These are phyloP conservation scores for Menidia beryllina DNA, from an alignment of 2,113 vertebrate genomes.

Conservation along the genomic window DNA sequence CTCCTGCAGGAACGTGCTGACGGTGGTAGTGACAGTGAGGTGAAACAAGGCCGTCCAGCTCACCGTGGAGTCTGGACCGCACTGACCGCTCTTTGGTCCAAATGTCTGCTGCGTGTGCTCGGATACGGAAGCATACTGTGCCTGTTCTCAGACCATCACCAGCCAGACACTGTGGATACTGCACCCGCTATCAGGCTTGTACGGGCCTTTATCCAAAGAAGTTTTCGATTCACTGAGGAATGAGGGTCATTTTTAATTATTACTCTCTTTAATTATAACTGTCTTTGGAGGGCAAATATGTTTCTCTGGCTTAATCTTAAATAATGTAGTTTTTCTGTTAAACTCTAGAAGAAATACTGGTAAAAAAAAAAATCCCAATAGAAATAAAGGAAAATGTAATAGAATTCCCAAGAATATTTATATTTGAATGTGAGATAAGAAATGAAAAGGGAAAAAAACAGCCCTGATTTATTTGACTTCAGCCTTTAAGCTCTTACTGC, in stretches of 20 bases:
- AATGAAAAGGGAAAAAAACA: constrained; percentile 8
- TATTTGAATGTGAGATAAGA: constrained; percentile 4
- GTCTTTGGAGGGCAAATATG: neutral
- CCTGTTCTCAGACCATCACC: constrained; percentile 39
- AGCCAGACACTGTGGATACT: neutral
- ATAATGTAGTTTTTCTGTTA: neutral
- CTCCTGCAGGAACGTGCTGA: too few species aligned
- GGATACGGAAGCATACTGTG: constrained; percentile 39
- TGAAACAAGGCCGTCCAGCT: neutral
- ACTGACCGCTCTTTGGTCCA: constrained; percentile 16
- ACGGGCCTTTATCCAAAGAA: constrained; percentile 5
- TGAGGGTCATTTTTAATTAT: neutral
- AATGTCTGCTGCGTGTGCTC: constrained; percentile 16
- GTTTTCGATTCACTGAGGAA: neutral
- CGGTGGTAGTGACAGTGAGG: too few species aligned
- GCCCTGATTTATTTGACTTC: constrained; percentile 10
- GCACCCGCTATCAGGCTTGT: constrained; percentile 3
- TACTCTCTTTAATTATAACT: too few species aligned
- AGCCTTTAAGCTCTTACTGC: constrained; percentile 29
- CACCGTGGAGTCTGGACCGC: constrained; percentile 34
- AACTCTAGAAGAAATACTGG: neutral
- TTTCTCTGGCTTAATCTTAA: too few species aligned
- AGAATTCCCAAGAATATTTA: neutral
- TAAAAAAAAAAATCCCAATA: neutral
- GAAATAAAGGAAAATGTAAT: too few species aligned